These are phyloP conservation scores for Catharus fuscescens DNA, from an alignment of 2,113 vertebrate species.

Conservation along the genomic window DNA sequence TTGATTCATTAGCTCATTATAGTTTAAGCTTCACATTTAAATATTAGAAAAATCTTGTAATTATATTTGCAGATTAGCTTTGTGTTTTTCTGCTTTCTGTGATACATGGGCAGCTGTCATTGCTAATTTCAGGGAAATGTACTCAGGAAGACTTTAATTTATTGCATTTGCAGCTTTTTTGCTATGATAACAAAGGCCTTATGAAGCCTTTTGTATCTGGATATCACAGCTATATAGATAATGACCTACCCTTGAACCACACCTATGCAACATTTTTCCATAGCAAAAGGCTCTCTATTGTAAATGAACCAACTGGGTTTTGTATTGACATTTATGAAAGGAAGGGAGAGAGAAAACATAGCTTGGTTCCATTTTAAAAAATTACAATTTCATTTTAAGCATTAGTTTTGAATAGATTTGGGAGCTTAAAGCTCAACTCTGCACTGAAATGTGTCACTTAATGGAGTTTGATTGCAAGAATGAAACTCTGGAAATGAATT, in stretches of 20 bases:
- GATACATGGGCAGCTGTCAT: slow-evolving; percentile 36
- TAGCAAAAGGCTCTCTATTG: neutral
- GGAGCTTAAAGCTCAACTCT: neutral
- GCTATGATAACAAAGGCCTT: neutral
- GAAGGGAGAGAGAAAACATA: neutral
- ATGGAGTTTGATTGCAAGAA: neutral
- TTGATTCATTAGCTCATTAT: neutral
- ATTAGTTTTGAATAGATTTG: neutral
- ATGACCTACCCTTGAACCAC: neutral
- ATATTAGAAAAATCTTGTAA: slow-evolving; percentile 16
- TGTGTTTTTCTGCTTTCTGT: slow-evolving; percentile 25
- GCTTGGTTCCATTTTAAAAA: neutral
- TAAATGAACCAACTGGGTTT: neutral
- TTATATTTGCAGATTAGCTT: slow-evolving; percentile 34
- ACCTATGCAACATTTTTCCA: neutral
- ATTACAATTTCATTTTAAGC: neutral
- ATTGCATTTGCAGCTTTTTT: neutral
- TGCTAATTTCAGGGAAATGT: slow-evolving; percentile 38
- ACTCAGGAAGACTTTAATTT: slow-evolving; percentile 5
- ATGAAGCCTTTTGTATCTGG: neutral
- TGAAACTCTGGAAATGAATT: neutral
- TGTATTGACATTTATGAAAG: neutral
- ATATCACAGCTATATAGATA: neutral
- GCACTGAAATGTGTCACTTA: neutral
- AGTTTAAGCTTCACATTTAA: slow-evolving; percentile 45